Conservation (phyloP, 1,140 invertebrate species). For the Pantala flavescens region DNA sequence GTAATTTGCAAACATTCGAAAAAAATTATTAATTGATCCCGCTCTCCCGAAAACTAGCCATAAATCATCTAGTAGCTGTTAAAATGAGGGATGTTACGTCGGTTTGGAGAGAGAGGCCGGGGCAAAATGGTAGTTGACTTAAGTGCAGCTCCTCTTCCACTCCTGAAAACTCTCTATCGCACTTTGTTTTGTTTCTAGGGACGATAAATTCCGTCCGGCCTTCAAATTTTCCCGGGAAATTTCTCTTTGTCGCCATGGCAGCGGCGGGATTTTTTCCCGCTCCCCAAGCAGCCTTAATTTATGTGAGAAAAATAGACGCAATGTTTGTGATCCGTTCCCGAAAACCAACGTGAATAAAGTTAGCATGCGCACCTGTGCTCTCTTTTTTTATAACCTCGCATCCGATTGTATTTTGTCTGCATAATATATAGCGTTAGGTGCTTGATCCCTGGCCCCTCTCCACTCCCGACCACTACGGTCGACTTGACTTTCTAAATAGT, state of each 20-base stretch:
- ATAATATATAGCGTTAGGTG: background rate
- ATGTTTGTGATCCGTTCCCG: background rate
- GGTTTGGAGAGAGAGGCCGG: too few species aligned
- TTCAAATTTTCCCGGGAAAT: background rate
- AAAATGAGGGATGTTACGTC: too few species aligned
- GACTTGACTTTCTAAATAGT: conserved; percentile 10
- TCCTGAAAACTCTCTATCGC: too few species aligned
- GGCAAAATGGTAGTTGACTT: too few species aligned
- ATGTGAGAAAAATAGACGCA: conserved; percentile 9
- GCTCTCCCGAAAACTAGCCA: too few species aligned
- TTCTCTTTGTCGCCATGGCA: background rate
- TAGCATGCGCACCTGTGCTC: background rate
- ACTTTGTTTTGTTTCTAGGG: background rate
- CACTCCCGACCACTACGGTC: background rate
- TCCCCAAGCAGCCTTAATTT: background rate
- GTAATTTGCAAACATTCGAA: too few species aligned
- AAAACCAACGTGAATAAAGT: background rate
- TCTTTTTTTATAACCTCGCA: background rate
- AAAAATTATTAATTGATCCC: too few species aligned
- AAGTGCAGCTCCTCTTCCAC: too few species aligned
- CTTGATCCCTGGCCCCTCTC: background rate
- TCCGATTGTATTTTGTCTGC: conserved; percentile 1
- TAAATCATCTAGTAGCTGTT: too few species aligned
- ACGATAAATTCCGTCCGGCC: background rate
- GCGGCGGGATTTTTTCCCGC: background rate